Percentiles rank a stretch among this genome's conserved stretches.
Conservation (phyloP, 2,888 invertebrate species). For the Drosophila kanekoi region DNA sequence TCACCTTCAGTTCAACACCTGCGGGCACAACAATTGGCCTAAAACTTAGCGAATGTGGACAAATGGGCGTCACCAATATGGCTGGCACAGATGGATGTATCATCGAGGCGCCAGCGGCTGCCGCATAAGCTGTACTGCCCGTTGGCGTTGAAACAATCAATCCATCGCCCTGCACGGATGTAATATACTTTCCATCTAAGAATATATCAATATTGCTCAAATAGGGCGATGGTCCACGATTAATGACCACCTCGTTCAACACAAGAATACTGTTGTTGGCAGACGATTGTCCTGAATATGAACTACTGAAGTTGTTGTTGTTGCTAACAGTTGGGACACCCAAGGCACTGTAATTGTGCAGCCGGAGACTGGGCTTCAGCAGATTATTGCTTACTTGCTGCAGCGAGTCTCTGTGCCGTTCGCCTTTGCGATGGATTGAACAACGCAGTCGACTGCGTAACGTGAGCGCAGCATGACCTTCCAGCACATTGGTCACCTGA, state of each 20-base stretch:
- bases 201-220: slow-evolving; percentile 98
- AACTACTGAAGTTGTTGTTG: slow-evolving; percentile 53
- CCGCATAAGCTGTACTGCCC: slow-evolving; percentile 97
- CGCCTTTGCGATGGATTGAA: slow-evolving; percentile 91
- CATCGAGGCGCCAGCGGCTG: slow-evolving; percentile 98
- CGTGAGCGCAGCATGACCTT: slow-evolving; percentile 97
- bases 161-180: slow-evolving; percentile 97
- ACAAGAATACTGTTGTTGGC: slow-evolving; percentile 86
- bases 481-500: slow-evolving; percentile 96
- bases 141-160: slow-evolving; percentile 98
- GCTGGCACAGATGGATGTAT: slow-evolving; percentile 99
- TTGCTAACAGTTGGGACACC: slow-evolving; percentile 37
- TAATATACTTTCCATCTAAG: slow-evolving; percentile 97
- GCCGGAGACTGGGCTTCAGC: slow-evolving; percentile 30
- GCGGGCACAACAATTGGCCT: slow-evolving; percentile 98
- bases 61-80: slow-evolving; percentile 98
- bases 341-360: slow-evolving; percentile 15
- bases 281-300: not conserved
- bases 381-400: slow-evolving; percentile 34
- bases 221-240: slow-evolving; percentile 96
- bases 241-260: slow-evolving; percentile 98
- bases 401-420: slow-evolving; percentile 67
- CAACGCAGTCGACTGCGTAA: slow-evolving; percentile 95
- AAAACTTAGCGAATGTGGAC: slow-evolving; percentile 98
- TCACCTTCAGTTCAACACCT: slow-evolving; percentile 95